Evolutionary conservation across 2,797 vertebrate species (phyloP).

Genomic region (Neopelma chrysocephalum): DNA sequence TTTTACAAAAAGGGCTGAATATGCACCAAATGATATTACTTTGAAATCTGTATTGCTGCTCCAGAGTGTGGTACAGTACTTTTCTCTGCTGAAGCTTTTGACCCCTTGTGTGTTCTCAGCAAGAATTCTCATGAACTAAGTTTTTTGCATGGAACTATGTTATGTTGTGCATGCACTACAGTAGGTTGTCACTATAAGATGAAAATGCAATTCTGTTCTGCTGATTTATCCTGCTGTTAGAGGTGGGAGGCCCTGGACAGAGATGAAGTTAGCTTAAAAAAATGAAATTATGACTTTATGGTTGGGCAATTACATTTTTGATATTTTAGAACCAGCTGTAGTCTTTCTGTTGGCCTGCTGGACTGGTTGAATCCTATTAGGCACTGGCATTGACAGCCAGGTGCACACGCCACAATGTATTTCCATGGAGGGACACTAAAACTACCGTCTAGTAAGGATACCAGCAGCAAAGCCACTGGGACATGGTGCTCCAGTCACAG

Average conservation of each 20-base stretch:
- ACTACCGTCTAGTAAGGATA: not conserved
- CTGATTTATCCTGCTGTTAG: not conserved
- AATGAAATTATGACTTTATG: not conserved
- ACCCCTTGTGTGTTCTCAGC: not conserved
- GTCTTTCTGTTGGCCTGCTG: not conserved
- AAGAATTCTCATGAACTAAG: not conserved
- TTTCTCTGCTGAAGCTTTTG: not conserved
- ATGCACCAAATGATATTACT: not conserved
- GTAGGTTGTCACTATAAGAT: not conserved
- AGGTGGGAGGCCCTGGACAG: not conserved
- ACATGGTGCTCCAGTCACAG: not conserved
- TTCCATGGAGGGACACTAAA: not conserved
- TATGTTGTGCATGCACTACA: not conserved
- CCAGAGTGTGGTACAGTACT: not conserved
- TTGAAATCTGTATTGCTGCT: not conserved
- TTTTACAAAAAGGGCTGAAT: conserved; percentile 34
- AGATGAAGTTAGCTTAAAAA: not conserved
- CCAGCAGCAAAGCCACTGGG: not conserved
- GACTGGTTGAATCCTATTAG: not conserved
- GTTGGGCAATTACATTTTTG: not conserved
- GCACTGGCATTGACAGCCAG: not conserved
- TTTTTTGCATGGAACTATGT: not conserved
- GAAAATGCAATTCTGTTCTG: not conserved
- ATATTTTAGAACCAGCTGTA: not conserved
- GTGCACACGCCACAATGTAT: not conserved